A percentile compares a stretch with the other conserved stretches of the same genome.
These are phyloP conservation scores for Coleophora deauratella DNA, from an alignment of 2,888 invertebrate genomes.

Conservation along the genomic window DNA sequence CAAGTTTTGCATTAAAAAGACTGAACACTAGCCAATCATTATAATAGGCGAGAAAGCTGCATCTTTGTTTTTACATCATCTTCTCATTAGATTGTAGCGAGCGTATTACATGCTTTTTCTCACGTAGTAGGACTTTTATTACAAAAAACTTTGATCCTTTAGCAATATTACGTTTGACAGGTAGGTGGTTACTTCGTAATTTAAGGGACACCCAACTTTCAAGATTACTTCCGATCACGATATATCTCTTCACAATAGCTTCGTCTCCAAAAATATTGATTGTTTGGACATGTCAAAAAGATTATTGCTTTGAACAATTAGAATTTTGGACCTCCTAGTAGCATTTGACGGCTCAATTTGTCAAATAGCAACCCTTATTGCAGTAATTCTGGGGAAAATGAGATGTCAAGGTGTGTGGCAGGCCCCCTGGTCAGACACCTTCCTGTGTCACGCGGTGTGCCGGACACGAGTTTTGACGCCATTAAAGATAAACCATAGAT, in stretches of 20 bases:
- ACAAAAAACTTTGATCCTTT: no score
- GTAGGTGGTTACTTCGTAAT: conserved; percentile 24
- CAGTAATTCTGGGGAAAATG: conserved; percentile 40
- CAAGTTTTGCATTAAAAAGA: not conserved
- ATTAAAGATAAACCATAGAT: conserved; percentile 56
- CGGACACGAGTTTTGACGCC: conserved; percentile 69
- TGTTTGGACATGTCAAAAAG: conserved; percentile 20
- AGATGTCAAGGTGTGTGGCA: conserved; percentile 63
- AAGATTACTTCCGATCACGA: conserved; percentile 60
- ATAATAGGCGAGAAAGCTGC: no score
- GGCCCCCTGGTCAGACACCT: conserved; percentile 53
- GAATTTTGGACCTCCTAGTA: conserved; percentile 45
- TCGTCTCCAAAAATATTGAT: no score
- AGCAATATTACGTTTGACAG: no score
- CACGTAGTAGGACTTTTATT: no score
- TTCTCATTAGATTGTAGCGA: not conserved
- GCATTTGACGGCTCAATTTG: conserved; percentile 48
- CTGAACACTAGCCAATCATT: not conserved
- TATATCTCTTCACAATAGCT: not conserved
- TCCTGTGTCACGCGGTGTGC: conserved; percentile 65
- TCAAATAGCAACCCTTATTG: conserved; percentile 48
- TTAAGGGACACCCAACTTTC: conserved; percentile 29
- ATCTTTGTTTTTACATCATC: not conserved
- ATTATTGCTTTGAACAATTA: conserved; percentile 38
- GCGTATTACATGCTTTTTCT: not conserved